Evolutionary conservation across 1,140 invertebrate genomes (phyloP).

Genomic region (Drosophila cardini): DNA sequence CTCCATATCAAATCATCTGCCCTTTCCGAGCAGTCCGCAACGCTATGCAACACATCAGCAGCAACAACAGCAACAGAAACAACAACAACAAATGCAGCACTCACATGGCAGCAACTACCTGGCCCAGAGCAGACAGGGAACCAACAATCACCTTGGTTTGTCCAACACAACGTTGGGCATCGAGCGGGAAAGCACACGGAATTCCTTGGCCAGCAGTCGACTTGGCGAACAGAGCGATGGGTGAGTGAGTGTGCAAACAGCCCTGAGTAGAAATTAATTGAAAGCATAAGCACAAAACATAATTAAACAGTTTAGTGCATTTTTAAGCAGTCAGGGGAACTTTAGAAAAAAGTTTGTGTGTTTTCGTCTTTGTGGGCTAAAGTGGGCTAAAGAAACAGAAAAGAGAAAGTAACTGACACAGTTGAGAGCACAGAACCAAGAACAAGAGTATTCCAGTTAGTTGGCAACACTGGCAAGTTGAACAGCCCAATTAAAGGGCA

Average conservation of each 20-base stretch:
- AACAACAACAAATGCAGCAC: constrained; percentile 43
- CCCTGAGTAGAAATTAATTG: not conserved
- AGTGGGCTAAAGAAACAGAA: not conserved
- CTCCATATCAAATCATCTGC: constrained; percentile 73
- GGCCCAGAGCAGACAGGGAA: constrained; percentile 54
- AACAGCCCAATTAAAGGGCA: too few species aligned
- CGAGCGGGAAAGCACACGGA: constrained; percentile 69
- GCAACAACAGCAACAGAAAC: constrained; percentile 31
- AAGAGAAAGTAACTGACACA: not conserved
- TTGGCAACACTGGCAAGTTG: too few species aligned
- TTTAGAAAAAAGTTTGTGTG: not conserved
- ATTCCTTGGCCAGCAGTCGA: constrained; percentile 71
- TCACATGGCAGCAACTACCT: constrained; percentile 40
- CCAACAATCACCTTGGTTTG: constrained; percentile 41
- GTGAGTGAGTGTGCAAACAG: constrained; percentile 32
- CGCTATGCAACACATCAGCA: constrained; percentile 63
- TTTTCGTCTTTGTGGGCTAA: not conserved
- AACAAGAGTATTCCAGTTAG: too few species aligned
- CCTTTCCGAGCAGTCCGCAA: constrained; percentile 68
- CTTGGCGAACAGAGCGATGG: constrained; percentile 69
- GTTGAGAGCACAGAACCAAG: not conserved
- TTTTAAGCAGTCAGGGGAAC: not conserved
- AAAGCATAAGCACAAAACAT: not conserved
- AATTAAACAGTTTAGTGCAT: not conserved
- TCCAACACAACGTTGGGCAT: constrained; percentile 58